Percentiles rank a stretch among this genome's conserved stretches.
Conservation (phyloP, 2,888 invertebrate genomes). For the Marronus borbonicus region DNA sequence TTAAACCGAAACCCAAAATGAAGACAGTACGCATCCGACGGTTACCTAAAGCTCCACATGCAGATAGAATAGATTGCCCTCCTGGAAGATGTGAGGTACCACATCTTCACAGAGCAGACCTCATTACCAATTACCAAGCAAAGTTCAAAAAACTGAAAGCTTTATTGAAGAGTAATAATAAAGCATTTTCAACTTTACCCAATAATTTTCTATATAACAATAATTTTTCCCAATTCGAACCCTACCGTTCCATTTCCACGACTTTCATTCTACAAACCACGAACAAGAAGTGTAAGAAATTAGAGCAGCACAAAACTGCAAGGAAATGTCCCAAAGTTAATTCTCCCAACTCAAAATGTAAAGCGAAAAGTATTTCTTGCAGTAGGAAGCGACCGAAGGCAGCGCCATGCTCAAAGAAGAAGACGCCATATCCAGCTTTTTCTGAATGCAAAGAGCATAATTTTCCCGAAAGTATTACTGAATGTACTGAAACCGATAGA, state of each 20-base stretch:
- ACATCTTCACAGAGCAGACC: neutral
- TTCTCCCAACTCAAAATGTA: slow-evolving; percentile 21
- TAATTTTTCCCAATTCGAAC: slow-evolving; percentile 23
- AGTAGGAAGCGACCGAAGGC: neutral
- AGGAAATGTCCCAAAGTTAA: slow-evolving; percentile 45
- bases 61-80: slow-evolving; percentile 6
- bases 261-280: neutral
- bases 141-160: slow-evolving; percentile 22
- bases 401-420: slow-evolving; percentile 57
- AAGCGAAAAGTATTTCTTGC: slow-evolving; percentile 34
- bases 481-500: slow-evolving; percentile 56
- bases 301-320: neutral
- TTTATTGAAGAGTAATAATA: slow-evolving; percentile 35
- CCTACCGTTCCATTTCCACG: neutral
- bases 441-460: slow-evolving; percentile 61
- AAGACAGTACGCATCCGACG: slow-evolving; percentile 17
- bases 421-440: slow-evolving; percentile 60
- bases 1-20: slow-evolving; percentile 5
- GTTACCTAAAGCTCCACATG: slow-evolving; percentile 31
- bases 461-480: slow-evolving; percentile 54
- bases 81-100: neutral
- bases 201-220: slow-evolving; percentile 17
- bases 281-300: slow-evolving; percentile 44
- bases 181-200: slow-evolving; percentile 31
- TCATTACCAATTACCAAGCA: neutral